Evolutionary conservation across 2,888 invertebrate species (phyloP).

Genomic region (Lasioglossum oenotherae): DNA sequence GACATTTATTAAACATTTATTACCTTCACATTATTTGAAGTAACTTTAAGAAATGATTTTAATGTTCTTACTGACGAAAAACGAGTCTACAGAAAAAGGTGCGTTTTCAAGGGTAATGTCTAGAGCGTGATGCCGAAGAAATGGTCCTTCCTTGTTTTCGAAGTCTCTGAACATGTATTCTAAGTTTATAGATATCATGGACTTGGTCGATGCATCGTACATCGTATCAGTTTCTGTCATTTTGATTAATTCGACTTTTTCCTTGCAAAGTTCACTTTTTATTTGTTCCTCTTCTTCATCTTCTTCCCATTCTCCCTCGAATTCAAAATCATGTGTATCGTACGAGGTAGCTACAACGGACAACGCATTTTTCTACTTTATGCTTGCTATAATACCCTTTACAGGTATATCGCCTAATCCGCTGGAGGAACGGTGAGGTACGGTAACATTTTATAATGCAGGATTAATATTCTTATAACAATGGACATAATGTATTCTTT

Average conservation of each 20-base stretch:
- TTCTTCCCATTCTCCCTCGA: constrained; percentile 29
- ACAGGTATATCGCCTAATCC: too few relatives aligned
- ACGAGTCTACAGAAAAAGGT: constrained; percentile 86
- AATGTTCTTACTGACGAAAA: constrained; percentile 85
- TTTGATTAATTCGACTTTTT: background rate
- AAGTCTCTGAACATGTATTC: constrained; percentile 51
- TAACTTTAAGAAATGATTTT: background rate
- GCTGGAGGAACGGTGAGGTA: too few relatives aligned
- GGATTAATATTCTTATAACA: too few relatives aligned
- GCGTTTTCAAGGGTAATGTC: constrained; percentile 85
- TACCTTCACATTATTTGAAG: background rate
- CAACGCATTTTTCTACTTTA: background rate
- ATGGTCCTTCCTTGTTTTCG: background rate
- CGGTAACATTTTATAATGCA: too few relatives aligned
- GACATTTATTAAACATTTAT: background rate
- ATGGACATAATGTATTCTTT: too few relatives aligned
- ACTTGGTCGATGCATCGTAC: constrained; percentile 48
- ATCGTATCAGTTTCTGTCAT: background rate
- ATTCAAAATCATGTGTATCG: constrained; percentile 33
- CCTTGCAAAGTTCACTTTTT: background rate
- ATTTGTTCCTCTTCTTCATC: constrained; percentile 10
- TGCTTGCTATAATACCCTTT: too few relatives aligned
- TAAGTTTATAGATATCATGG: constrained; percentile 57
- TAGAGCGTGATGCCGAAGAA: constrained; percentile 79
- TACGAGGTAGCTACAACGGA: constrained; percentile 8